Percentiles rank a stretch among this genome's conserved stretches.
These are phyloP conservation scores for Oscheius sp. DNA, from an alignment of 2,888 invertebrate species.

Conservation along the genomic window DNA sequence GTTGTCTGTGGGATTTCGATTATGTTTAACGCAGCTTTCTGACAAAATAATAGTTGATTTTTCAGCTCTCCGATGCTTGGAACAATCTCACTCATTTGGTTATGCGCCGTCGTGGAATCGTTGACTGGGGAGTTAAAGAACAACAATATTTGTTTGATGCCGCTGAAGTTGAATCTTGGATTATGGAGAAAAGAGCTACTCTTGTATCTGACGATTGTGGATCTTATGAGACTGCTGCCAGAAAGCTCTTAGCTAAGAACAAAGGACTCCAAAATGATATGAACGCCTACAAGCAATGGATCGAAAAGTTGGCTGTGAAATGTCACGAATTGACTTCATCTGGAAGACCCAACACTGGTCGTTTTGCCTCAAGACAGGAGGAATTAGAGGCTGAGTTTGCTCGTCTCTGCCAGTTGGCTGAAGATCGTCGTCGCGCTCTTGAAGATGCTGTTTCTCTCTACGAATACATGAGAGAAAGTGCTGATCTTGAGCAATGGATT, in stretches of 20 bases:
- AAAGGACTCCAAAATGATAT: constrained; percentile 77
- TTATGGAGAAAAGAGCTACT: constrained; percentile 85
- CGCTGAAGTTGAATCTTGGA: constrained; percentile 82
- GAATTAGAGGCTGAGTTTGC: constrained; percentile 60
- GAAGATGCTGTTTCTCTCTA: constrained; percentile 90
- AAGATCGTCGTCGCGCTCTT: constrained; percentile 74
- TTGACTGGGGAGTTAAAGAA: constrained; percentile 84
- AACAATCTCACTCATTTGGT: constrained; percentile 68
- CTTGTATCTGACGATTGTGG: constrained; percentile 84
- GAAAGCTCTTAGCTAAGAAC: constrained; percentile 90
- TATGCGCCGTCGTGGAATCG: constrained; percentile 47
- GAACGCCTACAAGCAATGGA: constrained; percentile 58
- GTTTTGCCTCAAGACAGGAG: constrained; percentile 53
- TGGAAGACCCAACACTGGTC: constrained; percentile 46
- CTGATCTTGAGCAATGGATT: constrained; percentile 90
- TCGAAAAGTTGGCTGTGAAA: constrained; percentile 52
- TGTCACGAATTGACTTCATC: constrained; percentile 47
- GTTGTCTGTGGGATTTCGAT: background rate
- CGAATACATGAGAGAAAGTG: constrained; percentile 81
- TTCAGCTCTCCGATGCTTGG: constrained; percentile 70
- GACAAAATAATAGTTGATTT: background rate
- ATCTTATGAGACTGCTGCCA: constrained; percentile 87
- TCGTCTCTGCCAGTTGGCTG: constrained; percentile 45
- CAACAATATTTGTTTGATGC: constrained; percentile 77
- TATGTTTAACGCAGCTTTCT: background rate